Conservation (phyloP, 2,113 vertebrate genomes). For the Parus major region DNA sequence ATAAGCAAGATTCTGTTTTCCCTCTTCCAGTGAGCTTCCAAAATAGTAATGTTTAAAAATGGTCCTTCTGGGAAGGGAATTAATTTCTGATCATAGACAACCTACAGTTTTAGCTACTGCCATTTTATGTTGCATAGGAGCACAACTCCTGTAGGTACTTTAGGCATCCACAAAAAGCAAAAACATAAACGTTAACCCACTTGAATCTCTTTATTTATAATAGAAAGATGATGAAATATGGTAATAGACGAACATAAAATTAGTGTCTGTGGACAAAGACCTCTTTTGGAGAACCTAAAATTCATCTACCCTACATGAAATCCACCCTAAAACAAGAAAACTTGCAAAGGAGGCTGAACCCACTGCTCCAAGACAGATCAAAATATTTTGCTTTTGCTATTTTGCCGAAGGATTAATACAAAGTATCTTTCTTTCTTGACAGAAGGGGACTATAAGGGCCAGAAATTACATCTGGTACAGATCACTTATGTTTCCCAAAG, state of each 20-base stretch:
- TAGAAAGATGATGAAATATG: not conserved
- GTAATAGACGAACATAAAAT: not conserved
- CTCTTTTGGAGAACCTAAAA: not conserved
- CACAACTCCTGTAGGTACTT: not conserved
- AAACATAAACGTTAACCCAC: not conserved
- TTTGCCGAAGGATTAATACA: constrained; percentile 15
- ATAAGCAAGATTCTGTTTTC: not conserved
- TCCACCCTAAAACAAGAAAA: not conserved
- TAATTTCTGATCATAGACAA: not conserved
- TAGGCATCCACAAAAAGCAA: not conserved
- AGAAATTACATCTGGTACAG: constrained; percentile 39
- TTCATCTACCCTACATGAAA: not conserved
- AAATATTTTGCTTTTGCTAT: constrained; percentile 28
- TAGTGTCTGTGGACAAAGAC: not conserved
- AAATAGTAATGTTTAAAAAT: not conserved
- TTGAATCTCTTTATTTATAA: not conserved
- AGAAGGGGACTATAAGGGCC: not conserved
- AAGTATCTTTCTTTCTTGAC: constrained; percentile 1
- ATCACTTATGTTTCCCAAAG: constrained; percentile 13
- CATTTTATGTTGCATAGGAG: not conserved
- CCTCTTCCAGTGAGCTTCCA: not conserved
- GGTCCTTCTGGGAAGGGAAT: not conserved
- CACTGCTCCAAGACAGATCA: not conserved
- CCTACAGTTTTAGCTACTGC: not conserved
- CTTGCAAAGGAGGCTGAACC: not conserved